phyloP scores from a whole-genome alignment of 1,140 invertebrate species.

The Maconellicoccus hirsutus region DNA sequence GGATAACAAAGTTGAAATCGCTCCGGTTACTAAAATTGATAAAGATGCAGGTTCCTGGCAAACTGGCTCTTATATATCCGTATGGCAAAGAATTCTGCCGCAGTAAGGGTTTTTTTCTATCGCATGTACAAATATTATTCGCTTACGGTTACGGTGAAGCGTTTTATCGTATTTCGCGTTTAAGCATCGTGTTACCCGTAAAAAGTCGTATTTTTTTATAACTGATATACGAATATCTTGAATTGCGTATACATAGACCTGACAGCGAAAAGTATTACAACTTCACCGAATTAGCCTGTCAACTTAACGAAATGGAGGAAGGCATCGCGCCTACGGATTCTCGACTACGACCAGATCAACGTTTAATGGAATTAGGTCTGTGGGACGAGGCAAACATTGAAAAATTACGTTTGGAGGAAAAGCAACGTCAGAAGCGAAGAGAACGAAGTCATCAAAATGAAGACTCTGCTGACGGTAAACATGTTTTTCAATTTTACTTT shows the following conservation, averaged over 20 bases:
- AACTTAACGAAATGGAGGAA: slow-evolving; percentile 90
- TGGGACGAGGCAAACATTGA: slow-evolving; percentile 95
- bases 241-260: no score
- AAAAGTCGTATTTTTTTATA: no score
- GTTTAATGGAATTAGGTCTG: slow-evolving; percentile 88
- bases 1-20: slow-evolving; percentile 90
- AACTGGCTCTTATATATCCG: slow-evolving; percentile 66
- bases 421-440: slow-evolving; percentile 67
- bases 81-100: slow-evolving; percentile 74
- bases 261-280: slow-evolving; percentile 59
- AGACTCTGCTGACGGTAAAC: neutral
- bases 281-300: slow-evolving; percentile 88
- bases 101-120: no score
- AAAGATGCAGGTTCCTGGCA: slow-evolving; percentile 79
- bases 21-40: slow-evolving; percentile 59
- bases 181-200: neutral
- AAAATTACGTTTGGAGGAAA: slow-evolving; percentile 87
- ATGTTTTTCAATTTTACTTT: neutral
- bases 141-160: no score
- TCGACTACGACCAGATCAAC: slow-evolving; percentile 85
- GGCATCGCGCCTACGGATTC: slow-evolving; percentile 91
- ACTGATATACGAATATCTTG: no score
- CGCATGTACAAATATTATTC: neutral
- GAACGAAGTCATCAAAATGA: slow-evolving; percentile 35
- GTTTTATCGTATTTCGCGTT: neutral